Evolutionary conservation across 2,113 vertebrate genomes (phyloP), one percentile per base, ranked within the genome.

Genomic region (Microcebus jonahi): DNA sequence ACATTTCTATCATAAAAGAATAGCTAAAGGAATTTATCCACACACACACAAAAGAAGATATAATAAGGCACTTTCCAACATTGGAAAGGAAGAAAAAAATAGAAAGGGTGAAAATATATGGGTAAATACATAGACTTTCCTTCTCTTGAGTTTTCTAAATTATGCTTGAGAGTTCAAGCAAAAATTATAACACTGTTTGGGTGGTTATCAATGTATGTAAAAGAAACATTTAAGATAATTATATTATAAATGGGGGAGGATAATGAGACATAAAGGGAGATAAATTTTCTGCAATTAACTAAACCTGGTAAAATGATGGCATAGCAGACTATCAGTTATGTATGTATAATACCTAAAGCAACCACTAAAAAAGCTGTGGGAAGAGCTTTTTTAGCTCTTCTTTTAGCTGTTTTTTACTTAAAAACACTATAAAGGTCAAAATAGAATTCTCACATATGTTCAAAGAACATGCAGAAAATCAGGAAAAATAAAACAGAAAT

Each of bases 171-270:
- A 82, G n/a, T 18, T 57, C 13, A 87, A 92, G 3, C 34, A 81
- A 97, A 89, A 71, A 39, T 63, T 45, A 5, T 63, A 42, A 81
- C 10, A 82, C 45, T 42, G 21, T 81, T 63, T 65, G 25, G 48
- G 5, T 71, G 39, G 4, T 84, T 88, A 59, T 21, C 42, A 39
- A 20, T 67, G 21, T 48, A 53, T 55, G 2, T 20, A 71, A 3
- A 89, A 63, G 48, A 91, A 85, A 65, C 57, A 68, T 89, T 89
- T 73, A 84, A 92, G 67, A 86, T 3, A 80, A 73, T 79, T 79
- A 45, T 81, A 45, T 36, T 85, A 76, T 61, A 77, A 87, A 65
- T 36, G 25, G 8, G 17, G 2, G 21, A 61, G 4, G 13, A 2
- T 57, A 57, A 63, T 50, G n/a, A 1, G 12, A 5, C 17, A 85